These are phyloP conservation scores for Triops longicaudatus DNA, from an alignment of 1,140 invertebrate species.

Conservation along the genomic window DNA sequence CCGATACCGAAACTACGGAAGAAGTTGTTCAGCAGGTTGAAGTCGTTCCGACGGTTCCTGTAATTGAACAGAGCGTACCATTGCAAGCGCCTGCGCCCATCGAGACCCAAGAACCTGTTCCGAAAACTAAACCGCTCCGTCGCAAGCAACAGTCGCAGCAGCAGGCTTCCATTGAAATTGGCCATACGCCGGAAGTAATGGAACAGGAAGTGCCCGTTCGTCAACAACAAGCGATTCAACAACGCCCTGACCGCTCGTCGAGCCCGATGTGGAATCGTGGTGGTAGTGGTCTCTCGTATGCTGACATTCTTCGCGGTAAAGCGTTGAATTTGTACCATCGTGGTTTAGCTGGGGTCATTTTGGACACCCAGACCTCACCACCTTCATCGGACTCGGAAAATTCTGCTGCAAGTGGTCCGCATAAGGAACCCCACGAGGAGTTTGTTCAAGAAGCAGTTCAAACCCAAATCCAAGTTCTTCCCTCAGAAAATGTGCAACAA, in stretches of 20 bases:
- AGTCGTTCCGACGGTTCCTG: neutral
- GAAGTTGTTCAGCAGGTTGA: neutral
- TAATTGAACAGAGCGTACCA: neutral
- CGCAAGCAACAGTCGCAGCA: neutral
- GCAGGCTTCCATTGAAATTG: neutral
- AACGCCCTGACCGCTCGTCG: conserved; percentile 44
- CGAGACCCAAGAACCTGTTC: neutral
- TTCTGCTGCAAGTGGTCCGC: neutral
- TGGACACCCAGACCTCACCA: neutral
- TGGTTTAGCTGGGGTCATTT: conserved; percentile 23
- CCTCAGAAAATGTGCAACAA: neutral
- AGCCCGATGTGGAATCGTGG: conserved; percentile 64
- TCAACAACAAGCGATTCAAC: neutral
- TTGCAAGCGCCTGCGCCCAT: neutral
- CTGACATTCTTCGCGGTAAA: conserved; percentile 60
- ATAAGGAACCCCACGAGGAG: neutral
- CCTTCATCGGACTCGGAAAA: neutral
- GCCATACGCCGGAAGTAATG: neutral
- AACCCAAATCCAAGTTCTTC: neutral
- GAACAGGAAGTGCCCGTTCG: neutral
- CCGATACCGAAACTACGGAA: neutral
- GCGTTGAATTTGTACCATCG: conserved; percentile 18
- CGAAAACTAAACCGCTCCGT: neutral
- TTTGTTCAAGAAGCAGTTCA: conserved; percentile 18
- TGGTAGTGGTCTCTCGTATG: conserved; percentile 52